Base-by-base conservation (phyloP, 2,797 vertebrate genomes). In the Catharus ustulatus region DNA sequence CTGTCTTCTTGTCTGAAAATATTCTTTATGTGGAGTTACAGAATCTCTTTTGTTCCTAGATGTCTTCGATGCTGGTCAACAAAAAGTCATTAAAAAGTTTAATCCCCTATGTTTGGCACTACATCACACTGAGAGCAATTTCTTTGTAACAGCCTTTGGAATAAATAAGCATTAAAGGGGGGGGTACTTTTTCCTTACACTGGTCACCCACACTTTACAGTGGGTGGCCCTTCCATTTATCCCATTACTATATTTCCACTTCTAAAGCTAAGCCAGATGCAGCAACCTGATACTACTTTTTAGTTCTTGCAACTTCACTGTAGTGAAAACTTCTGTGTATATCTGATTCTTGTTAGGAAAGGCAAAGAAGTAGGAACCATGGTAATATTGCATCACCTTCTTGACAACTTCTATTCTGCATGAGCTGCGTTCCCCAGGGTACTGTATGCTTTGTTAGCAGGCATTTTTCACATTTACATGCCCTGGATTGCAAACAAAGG, bases 221-320 rank as follows among this genome's bases (percentile, higher is more conserved):
- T 98, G 97, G 97, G 97, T 98, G 98, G 98, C 96, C 97, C 55
- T 94, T 90, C 97, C 89, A 11, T 96, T 94, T 97, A 93, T 94
- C 75, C 93, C 40, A 10, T 95, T 97, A 90, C 94, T 97, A 18
- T 91, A 96, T 93, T 98, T 97, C 95, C 90, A 96, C 61, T 85
- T 87, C 79, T 96, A 94, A 95, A 97, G 94, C 79, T 93, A 91
- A 89, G 94, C 94, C 97, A 97, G 89, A 96, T 95, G 91, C 80
- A 89, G 93, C 87, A 96, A 97, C 68, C 86, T 92, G 90, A 95
- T 66, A 84, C 83, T 45, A 40, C 61, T 84, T 89, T 87, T 76
- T 32, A 90, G 48, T 71, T 89, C 59, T 75, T 0, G 0, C 63
- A 58, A 69, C 57, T 40, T 80, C 34, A 89, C 71, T 87, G 77